A percentile compares a stretch with the other conserved stretches of the same genome.
These are phyloP conservation scores for Chelon labrosus DNA, from an alignment of 2,797 vertebrate species.

Conservation along the genomic window DNA sequence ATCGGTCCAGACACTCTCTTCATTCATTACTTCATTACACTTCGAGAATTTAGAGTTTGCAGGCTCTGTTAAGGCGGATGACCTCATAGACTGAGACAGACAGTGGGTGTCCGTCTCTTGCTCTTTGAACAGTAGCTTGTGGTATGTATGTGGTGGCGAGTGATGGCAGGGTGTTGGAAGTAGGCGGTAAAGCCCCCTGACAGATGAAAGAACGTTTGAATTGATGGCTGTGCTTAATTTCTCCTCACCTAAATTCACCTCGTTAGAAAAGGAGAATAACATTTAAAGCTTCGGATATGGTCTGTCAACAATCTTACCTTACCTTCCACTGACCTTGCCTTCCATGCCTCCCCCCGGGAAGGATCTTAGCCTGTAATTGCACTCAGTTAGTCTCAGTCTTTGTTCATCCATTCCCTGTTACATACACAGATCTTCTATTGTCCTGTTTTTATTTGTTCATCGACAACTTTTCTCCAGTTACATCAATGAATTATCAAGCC, in stretches of 20 bases:
- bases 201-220: neutral
- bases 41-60: neutral
- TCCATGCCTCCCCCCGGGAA: slow-evolving; percentile 21
- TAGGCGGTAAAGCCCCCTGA: slow-evolving; percentile 1
- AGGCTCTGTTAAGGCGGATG: slow-evolving; percentile 32
- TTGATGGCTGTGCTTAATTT: slow-evolving; percentile 19
- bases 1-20: slow-evolving; percentile 51
- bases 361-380: slow-evolving; percentile 32
- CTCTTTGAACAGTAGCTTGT: slow-evolving; percentile 48
- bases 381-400: slow-evolving; percentile 8
- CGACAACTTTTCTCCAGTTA: neutral
- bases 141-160: slow-evolving; percentile 53
- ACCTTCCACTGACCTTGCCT: slow-evolving; percentile 36
- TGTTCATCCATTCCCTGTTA: neutral
- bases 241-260: slow-evolving; percentile 32
- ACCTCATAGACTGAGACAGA: slow-evolving; percentile 64
- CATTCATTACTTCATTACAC: slow-evolving; percentile 18
- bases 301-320: neutral
- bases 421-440: too few relatives aligned
- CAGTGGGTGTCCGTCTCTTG: slow-evolving; percentile 58
- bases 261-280: slow-evolving; percentile 3
- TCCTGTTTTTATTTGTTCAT: neutral
- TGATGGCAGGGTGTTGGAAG: slow-evolving; percentile 44
- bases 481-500: too few relatives aligned
- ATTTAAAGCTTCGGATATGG: neutral